Evolutionary conservation across 2,797 vertebrate species (phyloP), one percentile per base, ranked within the genome.

Genomic region (Schizopygopsis pylzovi): DNA sequence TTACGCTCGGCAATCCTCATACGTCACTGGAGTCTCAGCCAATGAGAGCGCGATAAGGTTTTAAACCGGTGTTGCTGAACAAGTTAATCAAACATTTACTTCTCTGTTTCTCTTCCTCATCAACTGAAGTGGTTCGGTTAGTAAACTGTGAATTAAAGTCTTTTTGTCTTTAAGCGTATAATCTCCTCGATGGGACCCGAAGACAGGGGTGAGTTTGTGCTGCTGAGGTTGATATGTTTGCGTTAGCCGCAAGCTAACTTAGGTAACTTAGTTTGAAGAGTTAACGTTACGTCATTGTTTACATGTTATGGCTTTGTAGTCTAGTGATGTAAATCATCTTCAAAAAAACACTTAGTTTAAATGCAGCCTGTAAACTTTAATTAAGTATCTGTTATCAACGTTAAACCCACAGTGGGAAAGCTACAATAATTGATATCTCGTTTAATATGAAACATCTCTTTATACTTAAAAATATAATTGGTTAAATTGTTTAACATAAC

Each of bases 21-120:
- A 92, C 91, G 93, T 91, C 88, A 91, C n/a, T 39, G 20, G 43
- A 25, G 68, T 63, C 45, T 81, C 86, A 79, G 88, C 95, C 95
- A 95, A 95, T 95, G 91, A 93, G 65, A 91, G 22, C 11, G 80
- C 84, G 84, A 77, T 82, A 83, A 72, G 85, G 45, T 94, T 95
- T 95, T 92, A 93, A 95, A 94, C 49, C 76, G 72, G 85, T 79
- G 79, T 65, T 59, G 43, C 54, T 25, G n/a, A 73, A 43, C 45
- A 43, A 68, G 45, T 10, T 37, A 22, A 56, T 8, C 3, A 16
- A 68, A 80, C 22, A 79, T 68, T 4, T 10, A 0, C 2, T 0
- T 71, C 22, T 79, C 20, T 56, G 54, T 11, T 70, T 22, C 10
- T 47, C 68, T 13, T 28, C 65, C n/a, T 47, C 61, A 33, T 79